phyloP scores from a whole-genome alignment of 92 coral and sea anemone genomes.

The Porites rus region DNA sequence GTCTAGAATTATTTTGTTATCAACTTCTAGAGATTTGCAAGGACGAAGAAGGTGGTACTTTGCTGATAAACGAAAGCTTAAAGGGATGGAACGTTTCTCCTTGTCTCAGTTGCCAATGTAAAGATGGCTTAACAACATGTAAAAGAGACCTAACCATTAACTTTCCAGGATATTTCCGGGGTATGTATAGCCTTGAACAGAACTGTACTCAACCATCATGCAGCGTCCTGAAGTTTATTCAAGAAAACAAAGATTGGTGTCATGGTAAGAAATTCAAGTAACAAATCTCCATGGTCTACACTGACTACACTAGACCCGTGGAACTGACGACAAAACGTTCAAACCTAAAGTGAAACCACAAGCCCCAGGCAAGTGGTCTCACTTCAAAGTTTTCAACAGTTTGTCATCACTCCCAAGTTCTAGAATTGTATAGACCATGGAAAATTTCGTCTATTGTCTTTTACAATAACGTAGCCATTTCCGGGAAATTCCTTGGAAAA shows the following conservation, averaged over 20 bases:
- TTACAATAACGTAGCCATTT: too few species aligned
- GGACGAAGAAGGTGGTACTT: conserved; percentile 21
- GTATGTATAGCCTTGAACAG: not conserved
- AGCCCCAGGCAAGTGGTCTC: too few species aligned
- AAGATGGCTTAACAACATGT: conserved; percentile 13
- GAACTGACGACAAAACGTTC: too few species aligned
- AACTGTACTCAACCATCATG: conserved; percentile 29
- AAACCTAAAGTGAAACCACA: too few species aligned
- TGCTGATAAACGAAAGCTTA: not conserved
- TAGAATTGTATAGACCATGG: too few species aligned
- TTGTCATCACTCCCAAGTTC: too few species aligned
- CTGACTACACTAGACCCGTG: too few species aligned
- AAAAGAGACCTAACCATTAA: not conserved
- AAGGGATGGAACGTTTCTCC: conserved; percentile 23
- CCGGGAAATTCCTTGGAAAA: too few species aligned
- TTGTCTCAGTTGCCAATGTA: conserved; percentile 27
- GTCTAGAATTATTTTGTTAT: not conserved
- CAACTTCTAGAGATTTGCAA: conserved; percentile 10
- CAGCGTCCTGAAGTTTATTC: conserved; percentile 26
- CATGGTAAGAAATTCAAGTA: not conserved
- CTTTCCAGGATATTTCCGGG: conserved; percentile 6
- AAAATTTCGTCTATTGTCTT: too few species aligned
- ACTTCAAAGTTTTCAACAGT: too few species aligned
- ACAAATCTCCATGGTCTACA: not conserved
- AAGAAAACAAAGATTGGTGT: not conserved